These are phyloP conservation scores for Drosophila nikananu DNA, from an alignment of 1,140 invertebrate genomes.

Conservation along the genomic window DNA sequence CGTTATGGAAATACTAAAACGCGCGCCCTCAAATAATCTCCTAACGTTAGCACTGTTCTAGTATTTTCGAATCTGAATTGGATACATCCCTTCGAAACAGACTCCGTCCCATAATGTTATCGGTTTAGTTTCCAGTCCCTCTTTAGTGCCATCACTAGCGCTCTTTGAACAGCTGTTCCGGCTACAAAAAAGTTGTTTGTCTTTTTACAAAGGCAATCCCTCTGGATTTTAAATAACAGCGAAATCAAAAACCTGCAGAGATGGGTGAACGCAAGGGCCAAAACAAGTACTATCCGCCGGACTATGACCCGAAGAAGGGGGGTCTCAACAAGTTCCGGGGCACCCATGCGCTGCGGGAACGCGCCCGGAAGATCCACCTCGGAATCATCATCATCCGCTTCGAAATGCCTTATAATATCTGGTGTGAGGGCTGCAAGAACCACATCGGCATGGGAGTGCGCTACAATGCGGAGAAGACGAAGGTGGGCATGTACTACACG, in stretches of 20 bases:
- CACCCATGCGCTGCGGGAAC: constrained; percentile 97
- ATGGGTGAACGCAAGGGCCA: constrained; percentile 99
- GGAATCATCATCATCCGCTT: constrained; percentile 99
- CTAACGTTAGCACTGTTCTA: no score
- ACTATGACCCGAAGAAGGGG: constrained; percentile 95
- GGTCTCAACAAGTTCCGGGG: constrained; percentile 97
- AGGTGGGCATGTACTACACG: constrained; percentile 99
- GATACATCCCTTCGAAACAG: no score
- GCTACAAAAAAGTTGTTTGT: background rate
- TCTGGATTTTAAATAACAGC: background rate
- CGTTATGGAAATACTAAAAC: no score
- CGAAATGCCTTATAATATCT: constrained; percentile 99
- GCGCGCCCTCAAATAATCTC: no score
- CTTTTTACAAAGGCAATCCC: background rate
- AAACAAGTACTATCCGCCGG: constrained; percentile 99
- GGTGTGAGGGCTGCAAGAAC: constrained; percentile 99
- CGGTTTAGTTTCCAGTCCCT: background rate
- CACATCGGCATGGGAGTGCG: constrained; percentile 98
- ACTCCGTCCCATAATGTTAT: background rate
- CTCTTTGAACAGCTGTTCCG: constrained; percentile 9
- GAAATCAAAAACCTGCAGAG: constrained; percentile 63
- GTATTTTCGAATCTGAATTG: no score
- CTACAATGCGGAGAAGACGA: constrained; percentile 99
- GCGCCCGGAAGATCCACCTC: constrained; percentile 96
- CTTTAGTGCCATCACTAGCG: background rate